Evolutionary conservation across 2,113 vertebrate genomes (phyloP).

Genomic region (Microcebus murinus): DNA sequence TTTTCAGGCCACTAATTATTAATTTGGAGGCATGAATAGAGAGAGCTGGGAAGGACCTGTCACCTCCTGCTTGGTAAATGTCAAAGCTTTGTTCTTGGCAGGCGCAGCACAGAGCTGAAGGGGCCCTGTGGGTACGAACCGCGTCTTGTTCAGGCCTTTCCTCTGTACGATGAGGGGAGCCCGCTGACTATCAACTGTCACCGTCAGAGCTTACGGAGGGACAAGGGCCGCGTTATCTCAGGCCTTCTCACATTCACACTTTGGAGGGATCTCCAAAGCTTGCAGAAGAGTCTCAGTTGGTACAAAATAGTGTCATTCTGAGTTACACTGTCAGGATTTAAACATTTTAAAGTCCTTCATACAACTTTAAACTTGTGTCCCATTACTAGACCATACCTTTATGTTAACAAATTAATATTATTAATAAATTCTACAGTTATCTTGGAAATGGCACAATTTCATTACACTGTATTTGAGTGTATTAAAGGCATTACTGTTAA

Average conservation of each 20-base stretch:
- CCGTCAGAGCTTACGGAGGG: not conserved
- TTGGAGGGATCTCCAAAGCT: not conserved
- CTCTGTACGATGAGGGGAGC: not conserved
- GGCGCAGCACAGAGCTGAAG: conserved; percentile 68
- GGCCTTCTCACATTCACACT: not conserved
- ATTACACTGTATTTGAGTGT: not conserved
- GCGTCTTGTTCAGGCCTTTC: not conserved
- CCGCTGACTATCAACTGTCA: not conserved
- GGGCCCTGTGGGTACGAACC: conserved; percentile 64
- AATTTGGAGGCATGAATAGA: conserved; percentile 92
- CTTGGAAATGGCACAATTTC: not conserved
- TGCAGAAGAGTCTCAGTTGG: not conserved
- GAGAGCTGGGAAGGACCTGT: conserved; percentile 79
- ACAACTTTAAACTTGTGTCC: not conserved
- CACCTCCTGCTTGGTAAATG: conserved; percentile 85
- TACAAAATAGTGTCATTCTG: not conserved
- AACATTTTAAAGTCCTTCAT: not conserved
- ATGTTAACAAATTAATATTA: not conserved
- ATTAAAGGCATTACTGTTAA: not conserved
- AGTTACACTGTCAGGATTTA: not conserved
- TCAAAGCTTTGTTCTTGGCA: conserved; percentile 84
- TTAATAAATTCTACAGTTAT: not conserved
- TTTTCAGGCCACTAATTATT: conserved; percentile 89
- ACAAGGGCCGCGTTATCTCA: not conserved
- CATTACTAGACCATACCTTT: not conserved